Evolutionary conservation across 2,113 vertebrate species (phyloP), one percentile per base, ranked within the genome.

Genomic region (Paedocypris sp.): DNA sequence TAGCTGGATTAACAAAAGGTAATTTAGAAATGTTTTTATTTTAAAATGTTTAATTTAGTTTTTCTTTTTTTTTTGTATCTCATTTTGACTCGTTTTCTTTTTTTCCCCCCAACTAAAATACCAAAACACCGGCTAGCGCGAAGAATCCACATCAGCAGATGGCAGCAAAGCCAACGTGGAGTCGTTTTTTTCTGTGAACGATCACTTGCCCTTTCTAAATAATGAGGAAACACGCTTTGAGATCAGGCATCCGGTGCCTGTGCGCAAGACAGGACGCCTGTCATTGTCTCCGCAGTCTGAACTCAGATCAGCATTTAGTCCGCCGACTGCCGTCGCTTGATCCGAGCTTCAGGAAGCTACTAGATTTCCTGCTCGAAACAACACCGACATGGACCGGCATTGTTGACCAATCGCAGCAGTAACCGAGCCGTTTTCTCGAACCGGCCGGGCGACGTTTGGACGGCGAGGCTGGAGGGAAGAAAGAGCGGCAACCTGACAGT

Each of bases 331-430:
- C 25, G 18, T 32, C 12, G 31, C 53, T 58, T 6, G 31, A 54
- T 23, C 20, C 50, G 13, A 41, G 15, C 39, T 63, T 35, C 64
- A 67, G 60, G 63, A 70, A 70, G 63, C 63, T 39, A 15, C 23
- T 54, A 39, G 31, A 45, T 62, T 58, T 68, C 43, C 50, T 50
- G 32, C 22, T 6, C 9, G 29, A 35, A 39, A 53, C 13, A 56
- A 9, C 36, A 9, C 38, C 52, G 42, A 29, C 10, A 47, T 35
- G 49, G 32, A 68, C 46, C 12, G 12, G 19, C 3, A 31, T 9
- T 39, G 18, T 42, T 5, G 5, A 62, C 18, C 13, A 7, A 13
- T 31, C 32, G 9, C 18, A 29, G 15, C 22, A 10, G 7, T 9
- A 10, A 20, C 36, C 38, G 11, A 57, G 9, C 36, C 15, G 11